Base-by-base conservation (phyloP, 1,140 invertebrate species). In the Drosophila leontia region DNA sequence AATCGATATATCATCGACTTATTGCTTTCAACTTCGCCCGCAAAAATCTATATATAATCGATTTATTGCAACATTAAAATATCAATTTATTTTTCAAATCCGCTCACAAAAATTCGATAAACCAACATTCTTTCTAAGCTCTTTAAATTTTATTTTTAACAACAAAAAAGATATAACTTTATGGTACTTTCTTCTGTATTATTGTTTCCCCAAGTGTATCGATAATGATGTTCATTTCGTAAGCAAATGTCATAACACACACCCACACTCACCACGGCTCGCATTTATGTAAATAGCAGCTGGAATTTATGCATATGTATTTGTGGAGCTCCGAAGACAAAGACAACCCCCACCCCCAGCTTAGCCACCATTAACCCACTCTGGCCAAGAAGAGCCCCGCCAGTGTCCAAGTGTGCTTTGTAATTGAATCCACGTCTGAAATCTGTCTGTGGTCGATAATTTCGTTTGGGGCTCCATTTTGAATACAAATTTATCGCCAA, bases 401-500 rank as follows among this genome's bases (percentile, higher is more conserved):
- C 45, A 48, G 51, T 79, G 65, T 74, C 63, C 82, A 69, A 77
- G 61, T 79, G 65, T 69, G 62, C 67, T 68, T 88, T 81, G 84
- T 90, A 88, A 88, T 88, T 84, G 81, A 88, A 88, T 88, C 84
- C 84, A 88, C 84, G 85, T 90, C 85, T 84, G 84, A 84, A 84
- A 84, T 88, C 81, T 87, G 84, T 87, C 84, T 88, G 77, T 87
- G 85, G 74, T 84, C 78, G 81, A 90, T 90, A 88, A 88, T 88
- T 88, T 88, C 78, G 88, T 88, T 88, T 87, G 59, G 68, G 63
- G 50, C 58, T 44, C 64, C 68, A 88, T 84, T 83, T 83, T 83
- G 84, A 88, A 80, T 88, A 88, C 84, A 87, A 87, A 87, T 88
- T 88, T 72, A 71, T 71, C 51, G 67, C 32, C 15, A 19, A 78